Evolutionary conservation across 1,140 invertebrate species (phyloP), one percentile per base, ranked within the genome.

Genomic region (Heliothis virescens): DNA sequence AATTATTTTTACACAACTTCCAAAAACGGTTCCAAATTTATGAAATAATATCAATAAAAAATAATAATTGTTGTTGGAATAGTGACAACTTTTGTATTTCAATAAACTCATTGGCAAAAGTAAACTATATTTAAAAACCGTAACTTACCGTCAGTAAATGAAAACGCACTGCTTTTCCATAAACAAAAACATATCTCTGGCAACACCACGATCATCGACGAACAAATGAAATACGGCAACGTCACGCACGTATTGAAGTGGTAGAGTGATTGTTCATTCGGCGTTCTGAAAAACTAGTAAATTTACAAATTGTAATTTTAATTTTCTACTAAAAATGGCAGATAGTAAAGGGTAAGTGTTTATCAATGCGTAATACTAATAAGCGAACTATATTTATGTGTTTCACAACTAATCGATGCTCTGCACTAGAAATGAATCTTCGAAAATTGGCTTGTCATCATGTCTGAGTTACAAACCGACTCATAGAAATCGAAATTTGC

Each of bases 201-300:
- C 87, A 93, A 92, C 89, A 91, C 84, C 60, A 15, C 0, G 65
- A 62, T 86, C 82, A 91, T 91, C 86, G 85, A 89, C 82, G 90
- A 94, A 95, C 94, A 94, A 95, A 95, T 95, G 94, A 95, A 95
- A 95, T 95, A 95, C 93, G 91, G 92, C 94, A 95, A 95, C 94
- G 94, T 95, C 94, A 95, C 93, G 93, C 91, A 90, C 85, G 75
- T 72, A 79, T 63, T 86, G 76, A 87, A 89, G 85, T 87, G 86
- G 84, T 86, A 86, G 85, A 90, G 91, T 89, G 90, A 89, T 89
- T 90, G 86, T 83, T 88, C 87, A 90, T 94, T 94, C 89, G 90
- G 91, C 89, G 80, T 92, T 92, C 86, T 82, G 63, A 87, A 88
- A 89, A 91, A 87, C 87, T 87, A 79, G 84, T 89, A 84, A 90